Evolutionary conservation across 1,140 invertebrate genomes (phyloP).

Genomic region (Conopomorpha cramerella): DNA sequence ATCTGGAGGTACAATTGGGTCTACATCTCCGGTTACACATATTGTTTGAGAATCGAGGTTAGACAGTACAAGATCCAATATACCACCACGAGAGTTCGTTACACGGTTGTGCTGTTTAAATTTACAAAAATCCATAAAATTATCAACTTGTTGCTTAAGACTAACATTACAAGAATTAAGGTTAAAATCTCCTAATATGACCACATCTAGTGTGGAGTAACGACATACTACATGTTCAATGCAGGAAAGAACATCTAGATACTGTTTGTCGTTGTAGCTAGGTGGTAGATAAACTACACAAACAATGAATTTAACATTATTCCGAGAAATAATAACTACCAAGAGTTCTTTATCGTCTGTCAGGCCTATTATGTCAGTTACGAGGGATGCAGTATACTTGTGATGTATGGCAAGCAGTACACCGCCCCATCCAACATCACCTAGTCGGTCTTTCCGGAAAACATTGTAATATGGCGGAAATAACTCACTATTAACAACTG

Average conservation of each 20-base stretch:
- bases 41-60: neutral
- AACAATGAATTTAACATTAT: too few species aligned
- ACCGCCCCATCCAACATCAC: constrained; percentile 1
- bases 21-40: neutral
- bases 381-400: neutral
- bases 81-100: neutral
- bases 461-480: constrained; percentile 1
- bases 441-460: neutral
- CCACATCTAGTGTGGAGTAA: too few species aligned
- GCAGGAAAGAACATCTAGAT: neutral
- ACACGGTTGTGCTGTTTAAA: neutral
- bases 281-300: too few species aligned
- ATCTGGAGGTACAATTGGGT: neutral
- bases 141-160: too few species aligned
- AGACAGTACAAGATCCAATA: neutral
- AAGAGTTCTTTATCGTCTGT: constrained; percentile 1
- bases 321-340: neutral
- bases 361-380: constrained; percentile 1
- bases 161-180: neutral
- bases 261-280: too few species aligned
- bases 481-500: neutral
- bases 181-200: too few species aligned
- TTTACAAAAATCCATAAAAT: too few species aligned
- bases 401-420: neutral
- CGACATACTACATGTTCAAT: too few species aligned